These are phyloP conservation scores for Sipha flava DNA, from an alignment of 1,140 invertebrate species.

Conservation along the genomic window DNA sequence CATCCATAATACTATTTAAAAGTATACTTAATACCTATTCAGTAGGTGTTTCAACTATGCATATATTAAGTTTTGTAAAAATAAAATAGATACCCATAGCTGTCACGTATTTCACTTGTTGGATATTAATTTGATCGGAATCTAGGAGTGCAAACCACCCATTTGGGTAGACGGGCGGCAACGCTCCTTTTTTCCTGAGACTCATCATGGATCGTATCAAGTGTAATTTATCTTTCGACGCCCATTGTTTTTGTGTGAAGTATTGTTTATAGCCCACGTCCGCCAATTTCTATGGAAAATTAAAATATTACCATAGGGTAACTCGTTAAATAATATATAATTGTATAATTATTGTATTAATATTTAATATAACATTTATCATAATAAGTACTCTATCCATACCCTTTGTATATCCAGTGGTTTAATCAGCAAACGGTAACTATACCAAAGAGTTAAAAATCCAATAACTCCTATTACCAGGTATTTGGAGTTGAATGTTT, in stretches of 20 bases:
- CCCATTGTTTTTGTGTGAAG: constrained; percentile 27
- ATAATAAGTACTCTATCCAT: neutral
- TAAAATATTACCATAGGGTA: neutral
- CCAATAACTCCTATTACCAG: neutral
- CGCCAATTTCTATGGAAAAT: constrained; percentile 41
- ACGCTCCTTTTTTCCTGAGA: constrained; percentile 47
- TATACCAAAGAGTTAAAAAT: neutral
- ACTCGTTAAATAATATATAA: too few species aligned
- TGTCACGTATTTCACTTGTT: constrained; percentile 55
- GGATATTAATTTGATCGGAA: constrained; percentile 53
- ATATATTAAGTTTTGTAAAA: neutral
- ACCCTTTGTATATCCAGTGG: constrained; percentile 13
- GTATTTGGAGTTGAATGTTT: neutral
- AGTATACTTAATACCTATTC: too few species aligned
- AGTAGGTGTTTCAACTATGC: too few species aligned
- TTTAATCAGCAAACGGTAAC: neutral
- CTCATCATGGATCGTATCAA: constrained; percentile 37
- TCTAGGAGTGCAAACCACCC: constrained; percentile 79
- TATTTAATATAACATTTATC: neutral
- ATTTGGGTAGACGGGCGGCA: constrained; percentile 79
- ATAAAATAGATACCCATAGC: constrained; percentile 52
- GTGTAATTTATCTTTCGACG: neutral
- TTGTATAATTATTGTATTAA: neutral
- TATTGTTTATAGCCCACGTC: constrained; percentile 47
- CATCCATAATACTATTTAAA: too few species aligned